Evolutionary conservation across 2,113 vertebrate genomes (phyloP).

Genomic region (Lepus americanus): DNA sequence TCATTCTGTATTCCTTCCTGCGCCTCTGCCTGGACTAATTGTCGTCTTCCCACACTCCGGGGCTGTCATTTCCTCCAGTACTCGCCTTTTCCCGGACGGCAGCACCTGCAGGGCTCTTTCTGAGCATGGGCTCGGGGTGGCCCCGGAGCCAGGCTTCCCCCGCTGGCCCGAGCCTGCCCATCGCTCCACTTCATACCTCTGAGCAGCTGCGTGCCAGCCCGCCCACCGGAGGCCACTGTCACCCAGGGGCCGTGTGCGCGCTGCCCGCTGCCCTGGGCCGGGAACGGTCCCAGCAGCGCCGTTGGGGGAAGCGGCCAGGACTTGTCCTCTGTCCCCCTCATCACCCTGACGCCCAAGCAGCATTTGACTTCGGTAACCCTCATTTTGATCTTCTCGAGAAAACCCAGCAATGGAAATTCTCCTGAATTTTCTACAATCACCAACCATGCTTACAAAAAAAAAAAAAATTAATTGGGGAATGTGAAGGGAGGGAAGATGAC

Average conservation of each 20-base stretch:
- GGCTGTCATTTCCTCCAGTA: slow-evolving; percentile 76
- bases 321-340: neutral
- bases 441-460: neutral
- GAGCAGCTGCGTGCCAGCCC: neutral
- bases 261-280: too few species aligned
- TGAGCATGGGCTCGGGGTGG: neutral
- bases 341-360: neutral
- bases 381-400: neutral
- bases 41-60: slow-evolving; percentile 74
- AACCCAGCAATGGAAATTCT: slow-evolving; percentile 3
- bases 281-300: too few species aligned
- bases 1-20: slow-evolving; percentile 83
- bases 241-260: neutral
- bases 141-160: neutral
- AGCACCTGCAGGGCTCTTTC: slow-evolving; percentile 56
- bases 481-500: neutral
- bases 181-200: neutral
- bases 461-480: neutral
- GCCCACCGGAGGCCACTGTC: neutral
- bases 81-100: neutral
- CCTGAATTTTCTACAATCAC: neutral
- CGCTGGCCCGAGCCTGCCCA: neutral
- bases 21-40: slow-evolving; percentile 74
- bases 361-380: neutral
- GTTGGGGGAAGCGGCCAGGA: neutral